phyloP scores from a whole-genome alignment of 2,113 vertebrate genomes.

The Platanista minor region DNA sequence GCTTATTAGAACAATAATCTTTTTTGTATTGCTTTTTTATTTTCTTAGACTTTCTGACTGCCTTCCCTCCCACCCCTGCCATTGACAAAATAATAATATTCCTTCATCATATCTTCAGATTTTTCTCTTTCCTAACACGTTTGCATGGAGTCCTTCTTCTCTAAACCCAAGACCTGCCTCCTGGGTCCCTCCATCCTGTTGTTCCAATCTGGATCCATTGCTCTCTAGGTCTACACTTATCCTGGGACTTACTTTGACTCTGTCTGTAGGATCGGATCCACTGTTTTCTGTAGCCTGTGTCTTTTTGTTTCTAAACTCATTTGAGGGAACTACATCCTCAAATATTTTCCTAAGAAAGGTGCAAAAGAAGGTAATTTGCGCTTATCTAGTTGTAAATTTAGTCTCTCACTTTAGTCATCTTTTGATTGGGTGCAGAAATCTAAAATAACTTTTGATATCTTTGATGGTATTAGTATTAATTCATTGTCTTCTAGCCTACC shows the following conservation, averaged over 20 bases:
- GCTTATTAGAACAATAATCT: neutral
- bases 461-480: neutral
- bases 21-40: neutral
- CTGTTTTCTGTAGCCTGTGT: neutral
- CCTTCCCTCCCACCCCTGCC: fast-evolving
- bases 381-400: slow-evolving; percentile 19
- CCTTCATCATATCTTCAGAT: neutral
- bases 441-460: neutral
- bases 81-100: slow-evolving; percentile 7
- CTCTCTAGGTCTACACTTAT: neutral
- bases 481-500: neutral
- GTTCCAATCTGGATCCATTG: neutral
- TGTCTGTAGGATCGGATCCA: neutral
- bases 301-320: neutral
- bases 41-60: neutral
- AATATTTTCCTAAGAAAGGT: slow-evolving; percentile 19
- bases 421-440: neutral
- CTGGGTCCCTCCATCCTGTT: neutral
- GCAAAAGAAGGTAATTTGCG: neutral
- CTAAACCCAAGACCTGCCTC: neutral
- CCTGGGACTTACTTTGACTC: neutral
- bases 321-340: neutral
- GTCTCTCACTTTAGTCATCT: neutral
- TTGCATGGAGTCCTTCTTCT: neutral
- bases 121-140: neutral